These are phyloP conservation scores for Columba livia DNA, from an alignment of 2,113 vertebrate species.

Conservation along the genomic window DNA sequence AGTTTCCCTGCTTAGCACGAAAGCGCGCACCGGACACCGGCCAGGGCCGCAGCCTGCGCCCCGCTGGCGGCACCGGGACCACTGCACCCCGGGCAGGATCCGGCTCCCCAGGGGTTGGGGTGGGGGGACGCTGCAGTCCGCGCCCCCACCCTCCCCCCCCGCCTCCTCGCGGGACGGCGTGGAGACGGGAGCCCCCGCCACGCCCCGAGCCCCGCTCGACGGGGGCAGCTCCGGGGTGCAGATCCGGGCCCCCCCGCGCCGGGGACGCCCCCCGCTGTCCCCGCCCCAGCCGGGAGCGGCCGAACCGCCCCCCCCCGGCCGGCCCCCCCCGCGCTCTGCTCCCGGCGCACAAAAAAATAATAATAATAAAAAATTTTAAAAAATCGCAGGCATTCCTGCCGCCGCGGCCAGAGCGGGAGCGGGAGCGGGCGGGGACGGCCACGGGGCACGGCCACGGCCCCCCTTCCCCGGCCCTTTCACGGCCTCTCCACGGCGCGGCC, in stretches of 20 bases:
- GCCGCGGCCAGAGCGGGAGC: constrained; percentile 33
- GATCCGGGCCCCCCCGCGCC: background rate
- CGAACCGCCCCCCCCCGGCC: background rate
- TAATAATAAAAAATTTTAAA: background rate
- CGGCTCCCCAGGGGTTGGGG: background rate
- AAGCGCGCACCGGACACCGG: background rate
- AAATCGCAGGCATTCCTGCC: background rate
- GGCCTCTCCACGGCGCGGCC: background rate
- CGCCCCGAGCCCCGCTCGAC: background rate
- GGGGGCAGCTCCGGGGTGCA: background rate
- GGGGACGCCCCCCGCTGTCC: background rate
- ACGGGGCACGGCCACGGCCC: background rate
- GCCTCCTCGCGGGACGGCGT: background rate
- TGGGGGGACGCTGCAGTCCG: background rate
- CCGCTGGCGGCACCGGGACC: background rate
- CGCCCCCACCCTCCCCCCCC: background rate
- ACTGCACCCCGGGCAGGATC: background rate
- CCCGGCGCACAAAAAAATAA: background rate
- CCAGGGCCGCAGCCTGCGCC: background rate
- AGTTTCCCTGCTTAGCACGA: background rate
- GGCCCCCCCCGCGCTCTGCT: background rate
- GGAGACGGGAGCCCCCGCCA: background rate
- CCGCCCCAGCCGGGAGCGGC: background rate
- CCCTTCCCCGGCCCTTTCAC: background rate
- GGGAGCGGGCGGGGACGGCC: constrained; percentile 22